phyloP scores from a whole-genome alignment of 2,797 vertebrate genomes.

The Gorsachius magnificus region DNA sequence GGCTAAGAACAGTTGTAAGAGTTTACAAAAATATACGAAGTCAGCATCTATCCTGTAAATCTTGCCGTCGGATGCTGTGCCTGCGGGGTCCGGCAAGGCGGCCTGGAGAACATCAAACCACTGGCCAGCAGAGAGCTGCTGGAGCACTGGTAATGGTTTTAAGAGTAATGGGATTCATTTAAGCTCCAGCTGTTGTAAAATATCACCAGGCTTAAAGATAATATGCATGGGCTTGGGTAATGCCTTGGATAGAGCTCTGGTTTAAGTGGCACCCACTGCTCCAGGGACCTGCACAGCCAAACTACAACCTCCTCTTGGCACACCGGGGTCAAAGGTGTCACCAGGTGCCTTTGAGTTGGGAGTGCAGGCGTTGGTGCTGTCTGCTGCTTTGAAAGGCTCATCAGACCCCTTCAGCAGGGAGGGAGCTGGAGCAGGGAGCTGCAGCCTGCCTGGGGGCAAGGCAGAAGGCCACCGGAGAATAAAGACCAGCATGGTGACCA shows the following conservation, averaged over 20 bases:
- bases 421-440: background rate
- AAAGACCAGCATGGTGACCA: background rate
- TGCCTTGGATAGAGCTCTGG: background rate
- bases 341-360: background rate
- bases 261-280: background rate
- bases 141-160: fast-evolving
- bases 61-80: background rate
- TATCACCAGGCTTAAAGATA: background rate
- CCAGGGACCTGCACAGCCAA: background rate
- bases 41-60: background rate
- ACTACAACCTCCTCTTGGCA: too few relatives aligned
- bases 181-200: background rate
- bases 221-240: background rate
- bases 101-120: background rate
- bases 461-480: background rate
- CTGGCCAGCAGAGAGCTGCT: background rate
- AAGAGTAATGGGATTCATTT: background rate
- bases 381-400: background rate
- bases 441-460: background rate
- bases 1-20: background rate
- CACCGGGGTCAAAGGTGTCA: background rate
- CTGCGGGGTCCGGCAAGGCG: background rate
- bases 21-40: background rate
- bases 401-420: background rate
- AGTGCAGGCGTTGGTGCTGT: background rate